These are phyloP conservation scores for Bambusicola thoracicus DNA, from an alignment of 2,113 vertebrate species.

Conservation along the genomic window DNA sequence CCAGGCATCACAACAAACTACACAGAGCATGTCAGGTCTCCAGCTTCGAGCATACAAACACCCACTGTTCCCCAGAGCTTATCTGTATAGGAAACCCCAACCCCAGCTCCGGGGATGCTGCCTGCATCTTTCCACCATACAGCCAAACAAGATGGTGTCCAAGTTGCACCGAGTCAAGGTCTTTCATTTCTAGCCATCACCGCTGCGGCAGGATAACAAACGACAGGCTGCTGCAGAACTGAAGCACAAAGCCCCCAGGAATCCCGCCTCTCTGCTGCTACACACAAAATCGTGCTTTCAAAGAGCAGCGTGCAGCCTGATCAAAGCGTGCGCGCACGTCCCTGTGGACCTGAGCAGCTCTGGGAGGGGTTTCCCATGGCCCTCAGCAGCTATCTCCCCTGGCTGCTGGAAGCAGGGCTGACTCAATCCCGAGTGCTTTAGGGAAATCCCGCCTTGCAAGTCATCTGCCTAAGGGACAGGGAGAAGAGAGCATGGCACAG, in stretches of 20 bases:
- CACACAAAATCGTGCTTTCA: not conserved
- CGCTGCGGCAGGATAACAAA: fast-evolving
- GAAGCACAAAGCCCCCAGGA: not conserved
- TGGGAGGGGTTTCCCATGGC: not conserved
- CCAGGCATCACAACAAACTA: not conserved
- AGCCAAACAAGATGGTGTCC: not conserved
- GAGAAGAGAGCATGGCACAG: not conserved
- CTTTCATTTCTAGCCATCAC: not conserved
- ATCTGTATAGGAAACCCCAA: fast-evolving
- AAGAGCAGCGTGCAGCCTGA: constrained; percentile 17
- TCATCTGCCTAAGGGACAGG: not conserved
- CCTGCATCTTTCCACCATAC: not conserved
- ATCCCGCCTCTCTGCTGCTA: not conserved
- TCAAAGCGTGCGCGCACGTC: constrained; percentile 16
- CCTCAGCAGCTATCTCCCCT: constrained; percentile 6
- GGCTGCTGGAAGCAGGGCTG: not conserved
- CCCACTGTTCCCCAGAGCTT: not conserved
- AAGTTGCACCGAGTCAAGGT: fast-evolving
- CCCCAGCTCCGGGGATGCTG: not conserved
- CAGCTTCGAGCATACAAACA: not conserved
- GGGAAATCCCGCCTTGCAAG: constrained; percentile 15
- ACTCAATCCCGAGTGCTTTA: constrained; percentile 22
- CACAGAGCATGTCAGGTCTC: not conserved
- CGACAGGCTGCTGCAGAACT: not conserved
- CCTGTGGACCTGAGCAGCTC: not conserved